Evolutionary conservation across 2,113 vertebrate genomes (phyloP).

Genomic region (Diphyllodes magnificus): DNA sequence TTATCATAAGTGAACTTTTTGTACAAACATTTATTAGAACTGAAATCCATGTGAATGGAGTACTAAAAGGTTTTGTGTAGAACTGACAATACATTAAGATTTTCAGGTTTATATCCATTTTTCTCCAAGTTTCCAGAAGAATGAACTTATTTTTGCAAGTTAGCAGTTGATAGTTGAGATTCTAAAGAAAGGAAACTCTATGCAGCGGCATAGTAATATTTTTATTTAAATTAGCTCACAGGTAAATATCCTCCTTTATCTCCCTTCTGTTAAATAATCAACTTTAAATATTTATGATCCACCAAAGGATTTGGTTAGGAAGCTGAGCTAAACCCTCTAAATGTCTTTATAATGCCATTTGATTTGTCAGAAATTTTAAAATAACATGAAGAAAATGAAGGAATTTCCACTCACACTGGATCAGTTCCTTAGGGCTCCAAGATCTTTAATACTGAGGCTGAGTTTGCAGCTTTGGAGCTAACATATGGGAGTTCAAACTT

Average conservation of each 20-base stretch:
- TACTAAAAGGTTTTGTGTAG: neutral
- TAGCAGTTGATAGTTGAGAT: neutral
- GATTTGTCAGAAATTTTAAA: neutral
- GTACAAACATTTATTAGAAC: neutral
- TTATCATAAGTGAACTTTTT: neutral
- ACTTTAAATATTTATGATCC: constrained; percentile 10
- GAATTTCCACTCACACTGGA: neutral
- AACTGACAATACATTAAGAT: neutral
- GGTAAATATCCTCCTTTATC: neutral
- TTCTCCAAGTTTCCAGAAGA: neutral
- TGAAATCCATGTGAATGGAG: neutral
- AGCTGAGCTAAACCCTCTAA: neutral
- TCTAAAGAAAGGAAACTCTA: neutral
- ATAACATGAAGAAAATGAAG: neutral
- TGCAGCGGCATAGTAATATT: neutral
- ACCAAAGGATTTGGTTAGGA: neutral
- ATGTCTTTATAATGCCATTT: neutral
- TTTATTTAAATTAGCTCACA: neutral
- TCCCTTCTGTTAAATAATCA: neutral
- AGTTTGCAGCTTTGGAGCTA: neutral
- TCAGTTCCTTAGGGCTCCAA: neutral
- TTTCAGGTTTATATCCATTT: neutral
- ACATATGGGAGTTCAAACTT: neutral
- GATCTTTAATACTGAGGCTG: neutral
- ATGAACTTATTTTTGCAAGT: neutral